These are phyloP conservation scores for Eulithis prunata DNA, from an alignment of 2,888 invertebrate species.

Conservation along the genomic window DNA sequence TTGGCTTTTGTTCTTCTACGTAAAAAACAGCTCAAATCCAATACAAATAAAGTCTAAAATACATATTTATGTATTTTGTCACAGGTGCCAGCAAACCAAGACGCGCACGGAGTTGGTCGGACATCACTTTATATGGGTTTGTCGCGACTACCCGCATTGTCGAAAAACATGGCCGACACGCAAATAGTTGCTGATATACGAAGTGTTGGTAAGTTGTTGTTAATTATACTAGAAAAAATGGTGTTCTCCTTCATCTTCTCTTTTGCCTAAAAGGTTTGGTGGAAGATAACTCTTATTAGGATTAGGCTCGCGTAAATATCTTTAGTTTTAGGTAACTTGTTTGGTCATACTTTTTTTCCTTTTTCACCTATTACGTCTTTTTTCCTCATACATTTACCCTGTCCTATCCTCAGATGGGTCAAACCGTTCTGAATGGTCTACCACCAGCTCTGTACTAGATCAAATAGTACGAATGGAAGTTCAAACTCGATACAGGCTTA, in stretches of 20 bases:
- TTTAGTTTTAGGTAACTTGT: too few species aligned
- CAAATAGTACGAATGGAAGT: constrained; percentile 39
- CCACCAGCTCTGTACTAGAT: constrained; percentile 33
- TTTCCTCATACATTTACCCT: not conserved
- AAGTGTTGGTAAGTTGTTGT: constrained; percentile 85
- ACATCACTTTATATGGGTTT: constrained; percentile 86
- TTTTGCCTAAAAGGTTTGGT: too few species aligned
- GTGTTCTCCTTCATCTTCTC: too few species aligned
- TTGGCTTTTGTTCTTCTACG: too few species aligned
- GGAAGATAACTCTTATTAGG: too few species aligned
- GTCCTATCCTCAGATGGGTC: constrained; percentile 13
- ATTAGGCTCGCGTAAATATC: too few species aligned
- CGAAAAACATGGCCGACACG: constrained; percentile 95
- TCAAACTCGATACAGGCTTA: constrained; percentile 41
- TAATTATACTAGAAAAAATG: too few species aligned
- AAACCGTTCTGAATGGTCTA: constrained; percentile 14
- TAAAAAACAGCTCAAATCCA: too few species aligned
- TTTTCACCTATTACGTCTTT: too few species aligned
- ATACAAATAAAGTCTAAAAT: not conserved
- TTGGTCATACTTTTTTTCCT: too few species aligned
- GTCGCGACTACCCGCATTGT: constrained; percentile 86
- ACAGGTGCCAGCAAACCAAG: constrained; percentile 64
- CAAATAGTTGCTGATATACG: constrained; percentile 91
- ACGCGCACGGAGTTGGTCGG: constrained; percentile 63
- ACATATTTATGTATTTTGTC: not conserved